phyloP scores from a whole-genome alignment of 2,113 vertebrate species.

The Alligator sinensis region DNA sequence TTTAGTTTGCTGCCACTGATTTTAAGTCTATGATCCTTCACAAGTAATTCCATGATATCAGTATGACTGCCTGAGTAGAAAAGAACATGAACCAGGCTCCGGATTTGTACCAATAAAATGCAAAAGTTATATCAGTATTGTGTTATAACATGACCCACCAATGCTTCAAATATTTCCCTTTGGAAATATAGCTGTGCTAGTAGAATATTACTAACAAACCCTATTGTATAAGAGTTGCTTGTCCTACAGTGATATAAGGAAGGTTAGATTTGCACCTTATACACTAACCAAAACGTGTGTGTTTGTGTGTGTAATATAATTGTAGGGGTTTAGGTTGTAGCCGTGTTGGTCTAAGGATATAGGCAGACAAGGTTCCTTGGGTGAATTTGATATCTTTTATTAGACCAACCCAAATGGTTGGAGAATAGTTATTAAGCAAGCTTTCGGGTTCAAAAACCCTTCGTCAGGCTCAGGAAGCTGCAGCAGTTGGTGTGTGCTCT shows the following conservation, averaged over 20 bases:
- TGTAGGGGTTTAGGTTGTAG: no score
- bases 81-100: background rate
- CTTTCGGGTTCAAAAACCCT: no score
- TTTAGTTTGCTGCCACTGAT: background rate
- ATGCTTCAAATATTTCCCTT: background rate
- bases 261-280: no score
- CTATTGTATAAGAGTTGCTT: conserved; percentile 12
- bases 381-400: no score
- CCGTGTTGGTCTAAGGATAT: no score
- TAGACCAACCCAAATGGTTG: no score
- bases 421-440: no score
- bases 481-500: no score
- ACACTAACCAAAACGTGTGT: no score
- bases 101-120: background rate
- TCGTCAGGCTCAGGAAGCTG: no score
- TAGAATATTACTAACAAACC: background rate
- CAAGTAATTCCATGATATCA: background rate
- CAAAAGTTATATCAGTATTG: background rate
- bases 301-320: no score
- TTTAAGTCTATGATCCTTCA: background rate
- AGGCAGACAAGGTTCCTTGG: no score
- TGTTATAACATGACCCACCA: background rate
- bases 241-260: background rate
- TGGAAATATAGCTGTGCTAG: background rate
- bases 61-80: background rate